Evolutionary conservation across 2,797 vertebrate genomes (phyloP), one percentile per base, ranked within the genome.

Genomic region (Thalassophryne amazonica): DNA sequence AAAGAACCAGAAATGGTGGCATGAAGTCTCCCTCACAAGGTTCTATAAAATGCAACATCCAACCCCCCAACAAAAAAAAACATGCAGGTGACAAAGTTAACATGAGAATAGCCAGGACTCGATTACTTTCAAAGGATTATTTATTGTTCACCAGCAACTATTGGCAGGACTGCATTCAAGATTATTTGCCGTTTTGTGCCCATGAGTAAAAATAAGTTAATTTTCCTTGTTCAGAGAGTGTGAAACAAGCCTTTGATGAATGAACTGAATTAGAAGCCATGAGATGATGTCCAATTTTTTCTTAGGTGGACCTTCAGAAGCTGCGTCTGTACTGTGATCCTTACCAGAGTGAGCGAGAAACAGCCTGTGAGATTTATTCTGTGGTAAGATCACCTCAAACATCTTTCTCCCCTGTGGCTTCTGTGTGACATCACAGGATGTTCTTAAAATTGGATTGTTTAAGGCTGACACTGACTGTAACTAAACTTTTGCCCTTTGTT

Each of bases 291-390:
- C 19, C 4, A n/a, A n/a, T 32, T 25, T 49, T 10, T 8, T 2
- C 49, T 15, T 52, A 93, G 92, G 66, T 91, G 40, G 89, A 90
- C 36, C 70, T 93, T 30, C 92, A 93, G 84, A 93, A 93, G 66
- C 69, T 93, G 61, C 89, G 92, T 47, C 60, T 93, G 32, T 93
- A 93, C 58, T 93, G 92, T 69, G 91, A 93, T 60, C 92, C 92
- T 5, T 72, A 87, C 33, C 92, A 93, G 69, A 93, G 89, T 11
- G 88, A 92, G 45, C 83, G 89, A 57, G 92, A 93, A 76, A 91
- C 91, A 0, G 91, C 92, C 0, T 93, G 92, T 85, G 92, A 93
- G 74, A 93, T 93, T 65, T 89, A 80, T 70, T 89, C 88, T 25
- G 90, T 93, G 88, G 91, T 93, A 64, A 83, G 81, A 35, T 4